Conservation (phyloP, 2,113 vertebrate species). For the Numenius arquata region DNA sequence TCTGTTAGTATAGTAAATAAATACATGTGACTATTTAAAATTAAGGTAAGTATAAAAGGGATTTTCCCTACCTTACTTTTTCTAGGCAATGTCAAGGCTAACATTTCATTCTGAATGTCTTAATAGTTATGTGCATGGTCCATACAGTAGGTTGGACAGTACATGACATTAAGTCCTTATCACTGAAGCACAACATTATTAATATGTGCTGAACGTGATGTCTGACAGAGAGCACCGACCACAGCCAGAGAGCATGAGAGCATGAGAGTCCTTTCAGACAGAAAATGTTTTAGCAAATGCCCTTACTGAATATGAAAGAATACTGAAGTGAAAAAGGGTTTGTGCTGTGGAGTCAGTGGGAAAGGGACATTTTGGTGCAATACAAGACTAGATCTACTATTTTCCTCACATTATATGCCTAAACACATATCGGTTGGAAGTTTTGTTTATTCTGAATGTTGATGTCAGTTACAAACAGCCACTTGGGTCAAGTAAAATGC, state of each 20-base stretch:
- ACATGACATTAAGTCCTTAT: not conserved
- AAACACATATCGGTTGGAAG: not conserved
- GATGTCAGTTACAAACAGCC: not conserved
- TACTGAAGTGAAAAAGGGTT: not conserved
- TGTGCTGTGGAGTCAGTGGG: not conserved
- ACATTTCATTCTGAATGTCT: not conserved
- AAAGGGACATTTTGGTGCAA: not conserved
- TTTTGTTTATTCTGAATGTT: not conserved
- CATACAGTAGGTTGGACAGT: not conserved
- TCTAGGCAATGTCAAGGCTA: not conserved
- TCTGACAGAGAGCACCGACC: not conserved
- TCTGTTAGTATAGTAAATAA: not conserved
- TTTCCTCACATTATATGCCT: not conserved
- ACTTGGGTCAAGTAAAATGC: not conserved
- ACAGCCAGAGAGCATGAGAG: constrained; percentile 18
- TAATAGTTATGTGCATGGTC: not conserved
- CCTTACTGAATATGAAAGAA: constrained; percentile 1
- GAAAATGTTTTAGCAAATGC: constrained; percentile 13
- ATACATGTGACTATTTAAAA: not conserved
- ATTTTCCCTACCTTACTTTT: not conserved
- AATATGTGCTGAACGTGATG: not conserved
- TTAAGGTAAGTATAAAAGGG: not conserved
- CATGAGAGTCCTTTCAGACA: constrained; percentile 5
- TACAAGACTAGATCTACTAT: not conserved
- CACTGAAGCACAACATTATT: not conserved